Base-by-base conservation (phyloP, 2,888 invertebrate species). In the Rotaria magnacalcarata region DNA sequence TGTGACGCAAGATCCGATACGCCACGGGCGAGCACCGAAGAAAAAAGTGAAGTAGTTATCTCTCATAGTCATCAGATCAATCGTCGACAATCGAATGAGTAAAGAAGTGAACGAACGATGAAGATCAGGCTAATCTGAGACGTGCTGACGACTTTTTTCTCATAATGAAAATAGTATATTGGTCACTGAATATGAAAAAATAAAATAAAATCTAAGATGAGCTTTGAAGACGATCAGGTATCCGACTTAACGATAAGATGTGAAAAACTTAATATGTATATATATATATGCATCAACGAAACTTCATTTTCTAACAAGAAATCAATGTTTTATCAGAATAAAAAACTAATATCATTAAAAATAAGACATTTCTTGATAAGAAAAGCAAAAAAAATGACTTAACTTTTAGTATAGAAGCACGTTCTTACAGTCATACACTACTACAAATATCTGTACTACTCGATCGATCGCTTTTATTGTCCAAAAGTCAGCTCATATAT, bases 191-290 rank as follows among this genome's bases (percentile, higher is more conserved):
- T 19, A 67, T 16, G 67, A 67, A 6, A 67, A 67, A 67, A 34
- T 34, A 14, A 67, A 67, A 34, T 19, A 34, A 67, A 41, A 67
- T 67, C 67, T 34, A 0, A 27, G 67, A 67, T 67, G 16, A 6
- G 67, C 67, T 67, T 67, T 67, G 67, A 67, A 67, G 67, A 67
- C 16, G 34, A 67, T 67, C 67, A 67, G 67, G 67, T 67, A 67
- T 41, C 41, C 67, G 67, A 67, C 34, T 34, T 67, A 67, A 67
- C 67, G 34, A 34, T 34, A 67, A 34, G 34, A 67, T 67, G 67
- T 67, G 34, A 67, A 67, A 67, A 67, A 27, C 19, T 6, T 19
- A 67, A 67, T 67, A 67, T 67, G 7, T 54, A 54, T 54, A 56
- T 56, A 56, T 24, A 56, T 56, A 56, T 50, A 50, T 50, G 14